Base-by-base conservation (phyloP, 2,113 vertebrate species). In the Gymnocephalus cernua region DNA sequence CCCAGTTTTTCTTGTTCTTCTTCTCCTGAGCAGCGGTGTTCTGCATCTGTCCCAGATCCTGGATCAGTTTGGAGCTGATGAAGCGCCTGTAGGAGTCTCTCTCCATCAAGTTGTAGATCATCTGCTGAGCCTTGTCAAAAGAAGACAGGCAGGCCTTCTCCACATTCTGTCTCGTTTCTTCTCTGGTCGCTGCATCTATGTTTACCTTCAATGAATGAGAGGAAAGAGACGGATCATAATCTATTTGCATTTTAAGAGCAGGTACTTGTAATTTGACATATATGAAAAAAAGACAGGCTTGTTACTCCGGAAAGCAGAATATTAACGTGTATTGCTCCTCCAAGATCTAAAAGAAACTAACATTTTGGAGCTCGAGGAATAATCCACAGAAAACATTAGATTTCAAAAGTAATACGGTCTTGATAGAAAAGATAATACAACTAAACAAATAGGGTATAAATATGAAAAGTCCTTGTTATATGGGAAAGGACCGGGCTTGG, bases 51-150 rank as follows among this genome's bases (percentile, higher is more conserved):
- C 74, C 72, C 82, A 95, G 79, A 61, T 94, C 90, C 64, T 86
- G 87, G 41, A 95, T 88, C 74, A 91, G 68, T 41, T 92, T 88
- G 70, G 95, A 96, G 21, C 82, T 89, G 51, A 96, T 93, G 76
- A 96, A 96, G 13, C 95, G 92, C 48, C 93, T 90, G 87, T 96
- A 96, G 4, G 95, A 96, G 89, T 96, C 95, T 38, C 95, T 96
- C 86, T 95, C 95, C 96, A 96, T 96, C 82, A 96, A 74, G 0
- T 51, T 88, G 85, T 95, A 94, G 83, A 96, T 96, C 84, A 89
- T 94, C 86, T 84, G 93, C 91, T 96, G 95, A 19, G 96, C 95
- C 11, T 93, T 91, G 2, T 93, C 84, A 6, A 96, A 96, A 74
- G 93, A 94, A 1, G 79, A 85, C 0, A 21, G 83, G 14, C 86